Evolutionary conservation across 2,888 invertebrate species (phyloP).

Genomic region (Cetonia aurata): DNA sequence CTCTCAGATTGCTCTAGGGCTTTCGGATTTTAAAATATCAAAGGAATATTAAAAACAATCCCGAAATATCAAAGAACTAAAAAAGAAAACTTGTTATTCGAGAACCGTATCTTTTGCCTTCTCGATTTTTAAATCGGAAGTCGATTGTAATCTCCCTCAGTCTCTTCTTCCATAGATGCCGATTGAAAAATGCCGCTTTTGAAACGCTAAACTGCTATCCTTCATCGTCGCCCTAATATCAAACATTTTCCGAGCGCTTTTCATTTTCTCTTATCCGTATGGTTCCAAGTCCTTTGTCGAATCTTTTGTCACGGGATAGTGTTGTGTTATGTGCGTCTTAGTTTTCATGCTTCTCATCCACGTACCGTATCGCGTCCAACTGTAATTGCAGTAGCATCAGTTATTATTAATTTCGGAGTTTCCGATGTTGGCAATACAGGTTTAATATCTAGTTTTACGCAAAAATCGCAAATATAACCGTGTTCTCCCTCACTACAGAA

Average conservation of each 20-base stretch:
- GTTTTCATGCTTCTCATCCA: conserved; percentile 11
- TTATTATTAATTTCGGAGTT: conserved; percentile 34
- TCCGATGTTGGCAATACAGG: not conserved
- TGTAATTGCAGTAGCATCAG: not conserved
- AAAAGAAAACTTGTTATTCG: too few relatives aligned
- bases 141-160: too few relatives aligned
- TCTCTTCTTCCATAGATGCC: too few relatives aligned
- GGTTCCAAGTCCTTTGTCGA: not conserved
- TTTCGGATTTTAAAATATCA: too few relatives aligned
- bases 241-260: conserved; percentile 33
- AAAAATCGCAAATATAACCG: not conserved
- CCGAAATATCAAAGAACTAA: too few relatives aligned
- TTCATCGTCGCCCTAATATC: conserved; percentile 15
- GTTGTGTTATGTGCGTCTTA: conserved; percentile 12
- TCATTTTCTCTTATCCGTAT: conserved; percentile 10
- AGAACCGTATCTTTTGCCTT: too few relatives aligned
- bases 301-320: conserved; percentile 35
- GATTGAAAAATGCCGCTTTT: conserved; percentile 32
- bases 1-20: too few relatives aligned
- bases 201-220: conserved; percentile 28
- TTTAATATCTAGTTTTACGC: not conserved
- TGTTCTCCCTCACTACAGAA: not conserved
- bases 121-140: too few relatives aligned
- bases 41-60: too few relatives aligned
- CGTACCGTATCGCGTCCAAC: conserved; percentile 3